These are phyloP conservation scores for Cydia amplana DNA, from an alignment of 1,140 invertebrate species.

Conservation along the genomic window DNA sequence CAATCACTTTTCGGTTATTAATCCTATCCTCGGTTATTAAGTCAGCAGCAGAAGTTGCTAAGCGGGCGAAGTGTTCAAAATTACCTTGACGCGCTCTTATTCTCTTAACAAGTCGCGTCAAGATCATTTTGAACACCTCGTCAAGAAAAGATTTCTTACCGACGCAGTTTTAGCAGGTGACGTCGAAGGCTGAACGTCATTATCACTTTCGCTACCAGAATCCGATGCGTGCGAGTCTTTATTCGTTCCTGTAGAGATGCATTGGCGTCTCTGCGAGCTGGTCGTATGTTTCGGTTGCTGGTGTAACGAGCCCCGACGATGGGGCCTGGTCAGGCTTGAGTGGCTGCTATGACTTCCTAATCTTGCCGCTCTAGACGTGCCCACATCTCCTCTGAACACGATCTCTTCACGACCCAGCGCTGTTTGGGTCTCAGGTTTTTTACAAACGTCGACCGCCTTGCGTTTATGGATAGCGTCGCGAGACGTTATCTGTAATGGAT, in stretches of 20 bases:
- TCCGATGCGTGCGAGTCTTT: not conserved
- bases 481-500: constrained; percentile 52
- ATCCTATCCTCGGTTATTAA: no score
- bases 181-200: not conserved
- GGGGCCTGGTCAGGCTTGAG: not conserved
- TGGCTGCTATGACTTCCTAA: not conserved
- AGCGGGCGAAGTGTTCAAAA: no score
- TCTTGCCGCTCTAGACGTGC: constrained; percentile 1
- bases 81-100: no score
- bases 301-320: not conserved
- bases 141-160: constrained; percentile 1
- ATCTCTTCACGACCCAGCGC: not conserved
- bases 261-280: constrained; percentile 4
- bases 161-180: not conserved
- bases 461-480: constrained; percentile 49
- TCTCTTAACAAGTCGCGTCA: no score
- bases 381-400: not conserved
- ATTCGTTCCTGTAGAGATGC: not conserved
- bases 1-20: not conserved
- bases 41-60: no score
- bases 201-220: not conserved
- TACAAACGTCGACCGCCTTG: constrained; percentile 31
- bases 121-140: no score
- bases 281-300: not conserved
- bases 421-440: not conserved